Evolutionary conservation across 1,140 invertebrate species (phyloP), one percentile per base, ranked within the genome.

Genomic region (Parapsyche elsis): DNA sequence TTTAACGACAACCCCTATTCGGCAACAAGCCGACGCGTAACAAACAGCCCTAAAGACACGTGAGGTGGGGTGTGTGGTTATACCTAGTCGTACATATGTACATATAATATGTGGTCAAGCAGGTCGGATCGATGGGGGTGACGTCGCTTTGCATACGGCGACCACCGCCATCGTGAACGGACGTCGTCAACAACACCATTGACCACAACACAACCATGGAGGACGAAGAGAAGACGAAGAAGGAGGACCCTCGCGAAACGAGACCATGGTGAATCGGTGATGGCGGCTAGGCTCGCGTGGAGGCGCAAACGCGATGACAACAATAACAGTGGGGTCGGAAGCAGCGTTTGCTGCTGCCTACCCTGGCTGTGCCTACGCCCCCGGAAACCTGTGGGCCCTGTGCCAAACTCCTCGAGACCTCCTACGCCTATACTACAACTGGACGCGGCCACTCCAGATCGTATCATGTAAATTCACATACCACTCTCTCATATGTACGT

Each of bases 111-210:
- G 71, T 76, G 78, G 76, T 75, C 73, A 75, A 75, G 73, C 49
- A 21, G 64, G 64, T 59, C 38, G 38, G 49, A 75, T 75, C 78
- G 76, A 64, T 71, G 80, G 81, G 74, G 83, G 77, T 83, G 85
- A 81, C 85, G 70, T 53, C 80, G 86, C 83, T 81, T 80, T 81
- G 78, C 78, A 59, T 59, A 73, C 67, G 73, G 38, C 79, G 84
- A 82, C 83, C 83, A 84, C 84, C 85, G 84, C 86, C 81, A 84
- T 85, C 83, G 85, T 81, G 85, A 85, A 84, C 87, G 87, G 87
- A 88, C 87, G 86, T 86, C 87, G 84, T 85, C 87, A 70, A 88
- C 30, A 53, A 53, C 10, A 53, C 78, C 83, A 70, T 57, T 83
- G 76, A 84, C 84, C 74, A 45, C 24, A n/a, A 83, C 19, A 82